phyloP scores from a whole-genome alignment of 2,888 invertebrate species.

The Lysandra bellargus region DNA sequence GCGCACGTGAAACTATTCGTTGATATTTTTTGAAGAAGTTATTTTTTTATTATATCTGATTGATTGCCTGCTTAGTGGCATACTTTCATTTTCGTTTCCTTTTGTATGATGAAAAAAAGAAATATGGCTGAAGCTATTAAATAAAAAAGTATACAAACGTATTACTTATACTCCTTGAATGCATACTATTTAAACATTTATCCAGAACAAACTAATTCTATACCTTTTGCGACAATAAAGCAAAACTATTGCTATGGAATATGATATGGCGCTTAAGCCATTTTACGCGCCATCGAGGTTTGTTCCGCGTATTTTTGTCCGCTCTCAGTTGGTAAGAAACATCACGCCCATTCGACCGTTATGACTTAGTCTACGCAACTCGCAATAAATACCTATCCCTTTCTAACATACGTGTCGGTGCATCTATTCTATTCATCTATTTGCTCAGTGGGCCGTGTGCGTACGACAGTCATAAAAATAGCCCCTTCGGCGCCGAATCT shows the following conservation, averaged over 20 bases:
- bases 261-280: conserved; percentile 55
- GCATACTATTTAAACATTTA: background rate
- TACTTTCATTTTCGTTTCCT: too few species aligned
- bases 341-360: conserved; percentile 81
- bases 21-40: background rate
- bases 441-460: conserved; percentile 78
- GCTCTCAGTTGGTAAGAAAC: conserved; percentile 79
- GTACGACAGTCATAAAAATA: conserved; percentile 80
- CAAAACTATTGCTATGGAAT: background rate
- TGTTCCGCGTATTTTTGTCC: conserved; percentile 80
- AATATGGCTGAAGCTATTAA: too few species aligned
- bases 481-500: conserved; percentile 79
- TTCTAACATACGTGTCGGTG: conserved; percentile 69
- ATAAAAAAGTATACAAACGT: too few species aligned
- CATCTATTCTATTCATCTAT: conserved; percentile 67
- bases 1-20: conserved; percentile 38
- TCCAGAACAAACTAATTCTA: background rate
- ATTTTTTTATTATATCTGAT: too few species aligned
- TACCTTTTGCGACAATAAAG: too few species aligned
- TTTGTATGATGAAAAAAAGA: too few species aligned
- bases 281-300: conserved; percentile 66
- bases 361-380: conserved; percentile 75
- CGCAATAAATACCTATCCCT: conserved; percentile 69
- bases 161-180: background rate
- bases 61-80: too few species aligned